Evolutionary conservation across 2,797 vertebrate species (phyloP).

Genomic region (Merluccius polli): DNA sequence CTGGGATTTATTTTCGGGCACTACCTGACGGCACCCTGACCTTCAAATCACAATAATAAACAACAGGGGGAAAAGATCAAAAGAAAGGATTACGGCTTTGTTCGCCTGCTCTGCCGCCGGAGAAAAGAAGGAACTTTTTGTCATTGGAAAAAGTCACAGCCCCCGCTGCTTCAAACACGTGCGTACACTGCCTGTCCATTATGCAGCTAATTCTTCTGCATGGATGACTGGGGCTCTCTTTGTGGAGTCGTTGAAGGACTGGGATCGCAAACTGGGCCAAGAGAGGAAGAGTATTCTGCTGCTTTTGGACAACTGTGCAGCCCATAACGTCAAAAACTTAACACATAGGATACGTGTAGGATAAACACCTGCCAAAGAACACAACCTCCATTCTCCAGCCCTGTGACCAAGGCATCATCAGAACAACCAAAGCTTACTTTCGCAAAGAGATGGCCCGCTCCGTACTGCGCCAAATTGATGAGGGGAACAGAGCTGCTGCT

Average conservation of each 20-base stretch:
- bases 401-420: no score
- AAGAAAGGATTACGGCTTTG: not conserved
- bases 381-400: no score
- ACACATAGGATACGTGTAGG: no score
- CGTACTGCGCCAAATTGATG: not conserved
- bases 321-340: constrained; percentile 15
- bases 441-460: constrained; percentile 13
- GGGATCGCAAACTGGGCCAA: constrained; percentile 20
- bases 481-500: not conserved
- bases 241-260: constrained; percentile 16
- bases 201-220: constrained; percentile 13
- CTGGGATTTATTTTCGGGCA: not conserved
- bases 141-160: constrained; percentile 1
- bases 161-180: not conserved
- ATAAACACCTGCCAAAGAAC: constrained; percentile 14
- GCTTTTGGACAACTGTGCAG: constrained; percentile 18
- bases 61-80: not conserved
- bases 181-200: constrained; percentile 8
- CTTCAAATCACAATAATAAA: not conserved
- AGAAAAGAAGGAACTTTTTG: constrained; percentile 8
- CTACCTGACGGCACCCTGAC: constrained; percentile 2
- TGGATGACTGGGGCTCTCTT: constrained; percentile 16
- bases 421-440: constrained; percentile 15
- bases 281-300: constrained; percentile 8
- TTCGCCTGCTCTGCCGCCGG: not conserved